Evolutionary conservation across 2,888 invertebrate species (phyloP).

Genomic region (Agonopterix subpropinquella): DNA sequence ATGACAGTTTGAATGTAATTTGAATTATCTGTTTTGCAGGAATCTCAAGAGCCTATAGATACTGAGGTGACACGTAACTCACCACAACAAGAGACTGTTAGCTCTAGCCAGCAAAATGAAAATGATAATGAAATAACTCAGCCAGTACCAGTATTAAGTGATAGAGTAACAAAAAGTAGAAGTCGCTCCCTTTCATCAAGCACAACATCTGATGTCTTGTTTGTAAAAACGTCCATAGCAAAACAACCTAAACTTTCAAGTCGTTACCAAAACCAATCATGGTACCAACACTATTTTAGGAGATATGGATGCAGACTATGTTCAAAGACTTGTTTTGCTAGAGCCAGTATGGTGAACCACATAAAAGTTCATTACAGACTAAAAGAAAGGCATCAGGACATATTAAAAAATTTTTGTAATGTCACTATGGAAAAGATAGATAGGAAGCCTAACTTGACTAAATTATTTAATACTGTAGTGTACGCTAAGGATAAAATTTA

Average conservation of each 20-base stretch:
- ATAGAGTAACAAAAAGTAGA: constrained; percentile 2
- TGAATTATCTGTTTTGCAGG: too few species aligned
- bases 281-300: too few species aligned
- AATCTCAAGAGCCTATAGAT: too few species aligned
- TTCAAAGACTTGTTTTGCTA: constrained; percentile 13
- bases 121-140: constrained; percentile 1
- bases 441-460: constrained; percentile 39
- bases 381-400: constrained; percentile 20
- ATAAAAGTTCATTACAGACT: constrained; percentile 17
- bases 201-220: constrained; percentile 1
- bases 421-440: constrained; percentile 42
- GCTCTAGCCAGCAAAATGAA: constrained; percentile 21
- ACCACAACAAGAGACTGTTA: constrained; percentile 23
- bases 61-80: neutral
- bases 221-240: neutral
- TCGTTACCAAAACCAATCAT: too few species aligned
- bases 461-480: constrained; percentile 33
- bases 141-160: neutral
- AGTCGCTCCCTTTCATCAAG: constrained; percentile 6
- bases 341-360: constrained; percentile 19
- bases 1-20: too few species aligned
- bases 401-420: constrained; percentile 30
- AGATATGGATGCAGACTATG: constrained; percentile 16
- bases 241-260: too few species aligned
- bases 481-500: constrained; percentile 34